These are phyloP conservation scores for Polyergus mexicanus DNA, from an alignment of 1,140 invertebrate species.

Conservation along the genomic window DNA sequence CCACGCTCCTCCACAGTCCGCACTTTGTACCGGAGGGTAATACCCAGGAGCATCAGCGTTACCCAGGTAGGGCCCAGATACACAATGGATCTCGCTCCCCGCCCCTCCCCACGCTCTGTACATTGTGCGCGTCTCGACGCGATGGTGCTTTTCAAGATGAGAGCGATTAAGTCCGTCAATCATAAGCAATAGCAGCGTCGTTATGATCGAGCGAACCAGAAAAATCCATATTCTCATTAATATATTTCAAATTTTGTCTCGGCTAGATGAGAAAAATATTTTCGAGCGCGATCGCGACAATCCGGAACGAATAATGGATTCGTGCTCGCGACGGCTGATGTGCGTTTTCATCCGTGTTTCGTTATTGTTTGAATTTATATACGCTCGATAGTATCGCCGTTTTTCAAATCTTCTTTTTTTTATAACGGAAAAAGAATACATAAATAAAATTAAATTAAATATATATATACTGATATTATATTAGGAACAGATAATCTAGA, in stretches of 20 bases:
- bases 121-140: background rate
- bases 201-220: background rate
- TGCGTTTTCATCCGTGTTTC: background rate
- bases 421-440: background rate
- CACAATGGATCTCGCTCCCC: constrained; percentile 62
- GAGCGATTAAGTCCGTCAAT: background rate
- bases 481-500: background rate
- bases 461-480: background rate
- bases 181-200: constrained; percentile 1
- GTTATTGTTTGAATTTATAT: background rate
- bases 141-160: constrained; percentile 21
- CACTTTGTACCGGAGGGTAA: constrained; percentile 84
- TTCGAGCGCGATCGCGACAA: constrained; percentile 16
- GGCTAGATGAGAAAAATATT: background rate
- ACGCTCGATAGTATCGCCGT: background rate
- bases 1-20: constrained; percentile 86
- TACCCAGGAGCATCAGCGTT: constrained; percentile 82
- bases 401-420: constrained; percentile 1
- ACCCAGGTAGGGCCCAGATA: constrained; percentile 82
- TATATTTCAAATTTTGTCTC: constrained; percentile 16
- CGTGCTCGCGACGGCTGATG: background rate
- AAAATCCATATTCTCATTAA: background rate
- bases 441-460: background rate
- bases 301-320: background rate
- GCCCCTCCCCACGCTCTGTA: background rate